These are phyloP conservation scores for Leucopternis melanops DNA, from an alignment of 2,113 vertebrate genomes.

Conservation along the genomic window DNA sequence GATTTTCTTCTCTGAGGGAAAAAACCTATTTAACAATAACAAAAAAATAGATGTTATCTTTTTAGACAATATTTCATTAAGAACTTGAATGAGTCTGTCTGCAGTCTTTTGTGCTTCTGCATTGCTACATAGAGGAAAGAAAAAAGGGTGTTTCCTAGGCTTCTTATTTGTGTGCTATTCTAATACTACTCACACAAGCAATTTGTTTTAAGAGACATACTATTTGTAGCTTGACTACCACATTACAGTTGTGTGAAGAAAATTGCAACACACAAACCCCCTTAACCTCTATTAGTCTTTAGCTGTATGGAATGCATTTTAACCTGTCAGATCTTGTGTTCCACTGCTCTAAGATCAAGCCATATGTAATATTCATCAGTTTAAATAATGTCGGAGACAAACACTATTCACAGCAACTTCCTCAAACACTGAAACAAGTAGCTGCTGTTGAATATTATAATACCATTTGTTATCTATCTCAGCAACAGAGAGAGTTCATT, in stretches of 20 bases:
- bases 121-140: not conserved
- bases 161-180: not conserved
- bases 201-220: constrained; percentile 21
- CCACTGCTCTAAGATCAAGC: constrained; percentile 30
- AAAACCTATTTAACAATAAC: not conserved
- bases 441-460: constrained; percentile 37
- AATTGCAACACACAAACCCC: constrained; percentile 28
- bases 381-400: constrained; percentile 1
- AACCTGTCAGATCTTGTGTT: constrained; percentile 56
- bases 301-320: constrained; percentile 34
- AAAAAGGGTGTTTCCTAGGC: not conserved
- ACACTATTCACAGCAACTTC: not conserved
- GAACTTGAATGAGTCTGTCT: not conserved
- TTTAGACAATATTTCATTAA: not conserved
- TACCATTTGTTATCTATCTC: constrained; percentile 40
- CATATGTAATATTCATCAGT: constrained; percentile 47
- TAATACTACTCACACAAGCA: not conserved
- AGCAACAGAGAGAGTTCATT: constrained; percentile 60
- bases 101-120: not conserved
- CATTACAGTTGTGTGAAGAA: constrained; percentile 16
- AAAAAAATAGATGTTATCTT: not conserved
- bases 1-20: not conserved
- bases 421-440: constrained; percentile 42
- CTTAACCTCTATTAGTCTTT: constrained; percentile 51
- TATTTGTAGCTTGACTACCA: constrained; percentile 24